A percentile compares a stretch with the other conserved stretches of the same genome.
phyloP scores from a whole-genome alignment of 2,797 vertebrate genomes.

The Poecilia picta region DNA sequence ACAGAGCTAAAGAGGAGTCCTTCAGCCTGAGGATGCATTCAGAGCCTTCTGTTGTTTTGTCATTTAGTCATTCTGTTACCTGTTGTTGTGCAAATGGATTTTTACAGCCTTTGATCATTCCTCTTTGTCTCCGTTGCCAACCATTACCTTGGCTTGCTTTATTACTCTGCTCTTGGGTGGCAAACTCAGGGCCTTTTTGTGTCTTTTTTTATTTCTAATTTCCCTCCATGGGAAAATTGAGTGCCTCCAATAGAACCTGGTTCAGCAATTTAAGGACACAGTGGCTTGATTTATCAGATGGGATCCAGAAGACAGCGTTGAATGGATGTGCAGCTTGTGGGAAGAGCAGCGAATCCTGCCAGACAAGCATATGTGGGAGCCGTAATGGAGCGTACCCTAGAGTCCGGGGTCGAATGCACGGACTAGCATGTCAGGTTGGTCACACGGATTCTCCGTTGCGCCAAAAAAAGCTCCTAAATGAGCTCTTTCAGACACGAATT shows the following conservation, averaged over 20 bases:
- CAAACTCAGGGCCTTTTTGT: constrained; percentile 68
- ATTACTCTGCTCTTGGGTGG: constrained; percentile 73
- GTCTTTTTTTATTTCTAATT: constrained; percentile 64
- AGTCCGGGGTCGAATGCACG: constrained; percentile 33
- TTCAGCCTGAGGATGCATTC: constrained; percentile 46
- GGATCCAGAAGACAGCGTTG: constrained; percentile 64
- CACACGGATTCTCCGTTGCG: constrained; percentile 14
- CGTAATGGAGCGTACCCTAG: constrained; percentile 50
- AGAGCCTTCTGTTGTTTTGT: constrained; percentile 67
- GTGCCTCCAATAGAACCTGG: constrained; percentile 59
- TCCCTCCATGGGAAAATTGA: constrained; percentile 65
- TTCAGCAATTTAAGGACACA: constrained; percentile 62
- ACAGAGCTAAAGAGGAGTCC: constrained; percentile 40
- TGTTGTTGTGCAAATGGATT: constrained; percentile 78
- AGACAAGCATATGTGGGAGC: constrained; percentile 57
- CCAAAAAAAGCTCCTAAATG: constrained; percentile 18
- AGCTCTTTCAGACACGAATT: constrained; percentile 22
- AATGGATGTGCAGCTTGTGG: constrained; percentile 66
- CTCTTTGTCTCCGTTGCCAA: constrained; percentile 52
- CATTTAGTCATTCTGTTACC: constrained; percentile 69
- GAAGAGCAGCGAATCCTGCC: constrained; percentile 52
- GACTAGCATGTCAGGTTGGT: constrained; percentile 34
- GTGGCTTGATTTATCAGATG: constrained; percentile 70
- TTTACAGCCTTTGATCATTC: constrained; percentile 66
- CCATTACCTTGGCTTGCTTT: constrained; percentile 67